Evolutionary conservation across 2,888 invertebrate genomes (phyloP).

Genomic region (Parascotia fuliginaria): DNA sequence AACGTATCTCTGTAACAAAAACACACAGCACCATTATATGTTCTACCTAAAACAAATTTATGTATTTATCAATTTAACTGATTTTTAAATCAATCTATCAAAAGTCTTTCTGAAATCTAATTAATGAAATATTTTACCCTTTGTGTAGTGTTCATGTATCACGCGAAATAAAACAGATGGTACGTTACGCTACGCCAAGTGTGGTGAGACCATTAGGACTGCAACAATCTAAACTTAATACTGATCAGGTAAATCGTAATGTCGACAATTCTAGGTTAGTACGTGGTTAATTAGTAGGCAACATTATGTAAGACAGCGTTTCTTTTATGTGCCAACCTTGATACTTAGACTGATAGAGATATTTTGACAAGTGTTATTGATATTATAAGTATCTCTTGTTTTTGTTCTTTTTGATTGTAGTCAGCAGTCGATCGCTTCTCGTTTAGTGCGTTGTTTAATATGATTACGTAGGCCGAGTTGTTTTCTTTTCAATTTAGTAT

Average conservation of each 20-base stretch:
- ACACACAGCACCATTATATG: no score
- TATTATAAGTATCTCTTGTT: slow-evolving; percentile 56
- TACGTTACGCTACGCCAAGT: not conserved
- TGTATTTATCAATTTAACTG: no score
- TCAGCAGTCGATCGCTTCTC: slow-evolving; percentile 11
- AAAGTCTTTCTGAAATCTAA: no score
- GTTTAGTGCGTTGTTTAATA: slow-evolving; percentile 3
- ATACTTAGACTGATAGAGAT: slow-evolving; percentile 74
- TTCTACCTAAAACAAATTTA: no score
- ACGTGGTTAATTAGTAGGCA: slow-evolving; percentile 73
- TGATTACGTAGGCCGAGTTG: not conserved
- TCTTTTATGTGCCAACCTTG: slow-evolving; percentile 76
- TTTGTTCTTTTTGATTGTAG: slow-evolving; percentile 45
- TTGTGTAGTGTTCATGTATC: no score
- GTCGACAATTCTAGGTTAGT: slow-evolving; percentile 67
- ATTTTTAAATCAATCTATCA: no score
- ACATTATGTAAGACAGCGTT: slow-evolving; percentile 69
- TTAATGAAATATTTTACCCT: no score
- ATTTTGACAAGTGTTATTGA: slow-evolving; percentile 54
- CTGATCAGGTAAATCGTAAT: slow-evolving; percentile 61
- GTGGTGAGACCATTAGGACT: slow-evolving; percentile 44
- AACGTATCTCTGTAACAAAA: no score
- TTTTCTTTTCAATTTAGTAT: not conserved
- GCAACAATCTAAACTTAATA: slow-evolving; percentile 53
- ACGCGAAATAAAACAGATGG: no score